These are phyloP conservation scores for Heliconius cydno DNA, from an alignment of 2,888 invertebrate species.

Conservation along the genomic window DNA sequence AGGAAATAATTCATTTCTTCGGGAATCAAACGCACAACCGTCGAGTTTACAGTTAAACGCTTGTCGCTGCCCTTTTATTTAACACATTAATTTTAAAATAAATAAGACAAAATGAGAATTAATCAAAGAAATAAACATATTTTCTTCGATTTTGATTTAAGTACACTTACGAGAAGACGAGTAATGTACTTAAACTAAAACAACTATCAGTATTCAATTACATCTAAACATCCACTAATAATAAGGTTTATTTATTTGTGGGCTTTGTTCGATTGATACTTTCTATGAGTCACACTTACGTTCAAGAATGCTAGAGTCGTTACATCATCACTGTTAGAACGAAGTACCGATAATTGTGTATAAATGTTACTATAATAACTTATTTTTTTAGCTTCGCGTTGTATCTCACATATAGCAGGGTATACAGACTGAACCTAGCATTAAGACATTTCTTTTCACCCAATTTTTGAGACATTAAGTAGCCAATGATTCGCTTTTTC, in stretches of 20 bases:
- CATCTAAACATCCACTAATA: slow-evolving; percentile 10
- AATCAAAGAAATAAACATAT: background rate
- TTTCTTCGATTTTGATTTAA: background rate
- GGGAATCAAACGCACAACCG: too few species aligned
- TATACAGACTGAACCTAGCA: background rate
- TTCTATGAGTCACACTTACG: slow-evolving; percentile 35
- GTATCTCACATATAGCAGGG: background rate
- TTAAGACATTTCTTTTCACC: background rate
- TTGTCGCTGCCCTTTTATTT: too few species aligned
- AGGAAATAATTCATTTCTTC: too few species aligned
- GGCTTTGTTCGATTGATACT: slow-evolving; percentile 33
- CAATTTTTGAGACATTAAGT: background rate
- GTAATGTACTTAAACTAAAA: background rate
- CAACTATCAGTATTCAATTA: background rate
- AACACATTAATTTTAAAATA: too few species aligned
- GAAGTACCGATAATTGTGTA: background rate
- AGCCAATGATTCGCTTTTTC: too few species aligned
- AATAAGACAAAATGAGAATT: too few species aligned
- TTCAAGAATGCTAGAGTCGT: slow-evolving; percentile 22
- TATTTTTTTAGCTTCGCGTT: background rate
- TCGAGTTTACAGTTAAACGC: too few species aligned
- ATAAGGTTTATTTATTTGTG: slow-evolving; percentile 29
- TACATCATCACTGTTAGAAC: slow-evolving; percentile 32
- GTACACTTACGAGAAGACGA: background rate
- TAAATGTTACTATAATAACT: background rate